Conservation (phyloP, 2,113 vertebrate genomes). For the Bubo blakistoni region DNA sequence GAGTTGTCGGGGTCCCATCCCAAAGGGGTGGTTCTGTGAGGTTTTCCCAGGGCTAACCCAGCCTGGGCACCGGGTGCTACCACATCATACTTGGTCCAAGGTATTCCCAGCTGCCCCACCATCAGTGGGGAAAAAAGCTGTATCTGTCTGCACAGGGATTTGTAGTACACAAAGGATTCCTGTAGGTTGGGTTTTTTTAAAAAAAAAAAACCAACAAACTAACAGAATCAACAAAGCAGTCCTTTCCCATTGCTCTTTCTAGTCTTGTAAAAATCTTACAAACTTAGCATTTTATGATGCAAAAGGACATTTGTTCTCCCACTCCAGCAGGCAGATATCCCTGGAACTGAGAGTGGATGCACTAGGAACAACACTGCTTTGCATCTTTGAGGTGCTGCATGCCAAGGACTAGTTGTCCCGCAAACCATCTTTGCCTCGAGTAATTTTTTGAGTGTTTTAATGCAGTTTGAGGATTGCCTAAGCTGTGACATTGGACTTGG, state of each 20-base stretch:
- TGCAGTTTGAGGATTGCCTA: not conserved
- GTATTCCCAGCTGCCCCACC: not conserved
- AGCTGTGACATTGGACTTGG: not conserved
- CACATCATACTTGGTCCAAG: rapidly evolving
- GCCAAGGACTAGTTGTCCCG: not conserved
- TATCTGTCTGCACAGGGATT: not conserved
- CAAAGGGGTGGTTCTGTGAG: rapidly evolving
- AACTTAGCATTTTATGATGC: too few species aligned
- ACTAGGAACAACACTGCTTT: not conserved
- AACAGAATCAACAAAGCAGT: not conserved
- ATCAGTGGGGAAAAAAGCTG: not conserved
- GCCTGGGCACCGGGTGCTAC: not conserved
- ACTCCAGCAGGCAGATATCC: not conserved
- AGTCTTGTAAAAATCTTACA: not conserved
- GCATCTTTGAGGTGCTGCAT: not conserved
- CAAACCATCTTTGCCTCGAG: not conserved
- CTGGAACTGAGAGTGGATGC: not conserved
- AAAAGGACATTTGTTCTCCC: not conserved
- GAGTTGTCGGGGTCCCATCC: rapidly evolving
- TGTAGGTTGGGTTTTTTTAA: not conserved
- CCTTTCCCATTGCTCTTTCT: not conserved
- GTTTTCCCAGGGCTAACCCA: not conserved
- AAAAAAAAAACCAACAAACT: too few species aligned
- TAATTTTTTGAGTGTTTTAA: not conserved
- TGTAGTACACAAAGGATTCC: not conserved